Evolutionary conservation across 2,797 vertebrate species (phyloP).

Genomic region (Acropternis orthonyx): DNA sequence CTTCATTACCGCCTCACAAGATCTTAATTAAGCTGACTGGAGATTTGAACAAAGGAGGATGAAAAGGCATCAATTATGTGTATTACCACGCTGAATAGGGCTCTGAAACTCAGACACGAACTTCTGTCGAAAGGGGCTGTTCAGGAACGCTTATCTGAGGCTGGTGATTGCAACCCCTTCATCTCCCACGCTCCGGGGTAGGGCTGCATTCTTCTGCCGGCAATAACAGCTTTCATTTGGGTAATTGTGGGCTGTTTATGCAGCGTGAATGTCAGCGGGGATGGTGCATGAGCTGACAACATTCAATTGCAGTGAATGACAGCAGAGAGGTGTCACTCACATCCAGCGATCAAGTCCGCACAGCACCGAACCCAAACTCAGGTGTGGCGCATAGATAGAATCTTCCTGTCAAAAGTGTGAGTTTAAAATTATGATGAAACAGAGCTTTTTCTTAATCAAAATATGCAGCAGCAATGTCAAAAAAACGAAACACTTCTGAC

Average conservation of each 20-base stretch:
- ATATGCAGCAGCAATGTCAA: neutral
- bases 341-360: neutral
- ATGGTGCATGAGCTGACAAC: neutral
- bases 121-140: neutral
- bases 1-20: slow-evolving; percentile 27
- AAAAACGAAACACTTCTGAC: neutral
- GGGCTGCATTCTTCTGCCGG: neutral
- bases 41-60: slow-evolving; percentile 23
- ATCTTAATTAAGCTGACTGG: slow-evolving; percentile 59
- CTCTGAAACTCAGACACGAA: slow-evolving; percentile 5
- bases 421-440: neutral
- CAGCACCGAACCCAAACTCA: neutral
- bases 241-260: neutral
- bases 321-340: neutral
- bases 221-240: neutral
- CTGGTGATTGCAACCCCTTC: neutral
- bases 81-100: slow-evolving; percentile 4
- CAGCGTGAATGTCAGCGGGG: neutral
- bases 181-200: neutral
- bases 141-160: neutral
- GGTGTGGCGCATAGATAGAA: fast-evolving
- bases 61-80: slow-evolving; percentile 49
- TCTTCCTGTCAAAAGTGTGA: neutral
- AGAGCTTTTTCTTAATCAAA: neutral
- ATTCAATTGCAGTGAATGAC: neutral